Base-by-base conservation (phyloP, 2,888 invertebrate species). In the Lithophane socia region DNA sequence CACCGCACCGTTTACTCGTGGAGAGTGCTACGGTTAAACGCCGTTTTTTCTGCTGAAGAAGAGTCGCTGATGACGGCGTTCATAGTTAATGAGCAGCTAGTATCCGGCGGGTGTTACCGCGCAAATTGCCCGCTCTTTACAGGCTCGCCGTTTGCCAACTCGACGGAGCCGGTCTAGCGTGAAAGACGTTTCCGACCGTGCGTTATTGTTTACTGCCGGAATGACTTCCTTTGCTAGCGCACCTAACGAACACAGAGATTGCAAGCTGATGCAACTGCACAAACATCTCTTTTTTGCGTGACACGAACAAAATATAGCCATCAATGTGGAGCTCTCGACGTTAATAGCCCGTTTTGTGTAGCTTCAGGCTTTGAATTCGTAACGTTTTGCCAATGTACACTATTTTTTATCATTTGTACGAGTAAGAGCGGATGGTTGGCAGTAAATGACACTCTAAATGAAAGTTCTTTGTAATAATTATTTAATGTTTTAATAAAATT, bases 51-150 rank as follows among this genome's bases (percentile, higher is more conserved):
- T 92, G 84, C 92, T 94, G 94, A 95, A 95, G 95, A 96, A 94
- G 95, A 94, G 92, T 93, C 95, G 88, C 95, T 96, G 96, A 96
- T 96, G 96, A 96, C 94, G 92, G 90, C 94, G 94, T 96, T 96
- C 96, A 96, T 96, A 96, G 94, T 96, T 96, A 96, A 96, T 96
- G 96, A 96, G 96, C 94, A 94, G 92, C 93, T 92, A 93, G 95
- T 95, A 95, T 95, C 95, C 95, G 94, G 92, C 87, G 94, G 93
- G 94, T 94, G 95, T 93, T 94, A 92, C 93, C 88, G 90, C 90
- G 92, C 92, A 96, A 96, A 96, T 96, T 96, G 94, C 96, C 95
- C 92, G 92, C 94, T 94, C 93, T 96, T 93, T 93, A 93, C 86
- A 93, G 87, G 89, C 90, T 91, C 84, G 88, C 90, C 92, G 94